A percentile compares a stretch with the other conserved stretches of the same genome.
Evolutionary conservation across 2,113 vertebrate genomes (phyloP).

Genomic region (Phalacrocorax carbo): DNA sequence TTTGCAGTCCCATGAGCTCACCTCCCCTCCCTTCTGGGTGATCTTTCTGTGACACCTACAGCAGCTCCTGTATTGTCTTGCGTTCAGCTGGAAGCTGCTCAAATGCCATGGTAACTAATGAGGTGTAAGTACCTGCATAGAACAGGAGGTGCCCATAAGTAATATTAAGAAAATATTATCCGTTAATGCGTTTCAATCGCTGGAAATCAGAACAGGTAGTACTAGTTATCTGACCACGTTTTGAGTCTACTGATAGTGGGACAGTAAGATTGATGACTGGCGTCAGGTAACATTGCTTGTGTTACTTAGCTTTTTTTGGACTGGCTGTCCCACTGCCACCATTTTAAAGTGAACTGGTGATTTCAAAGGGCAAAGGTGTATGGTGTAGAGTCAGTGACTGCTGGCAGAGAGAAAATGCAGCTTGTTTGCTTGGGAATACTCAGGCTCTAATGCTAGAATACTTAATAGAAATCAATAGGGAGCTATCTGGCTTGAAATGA

Average conservation of each 20-base stretch:
- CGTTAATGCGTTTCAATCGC: background rate
- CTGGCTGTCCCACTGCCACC: background rate
- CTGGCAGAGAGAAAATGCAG: background rate
- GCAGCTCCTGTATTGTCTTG: background rate
- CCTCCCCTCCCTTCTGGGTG: background rate
- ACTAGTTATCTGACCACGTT: background rate
- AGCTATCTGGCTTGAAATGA: background rate
- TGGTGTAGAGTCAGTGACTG: background rate
- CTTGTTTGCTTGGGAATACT: background rate
- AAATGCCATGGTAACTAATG: constrained; percentile 52
- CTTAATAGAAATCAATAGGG: background rate
- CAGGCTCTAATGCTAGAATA: background rate
- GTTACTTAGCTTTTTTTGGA: background rate
- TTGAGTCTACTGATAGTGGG: too few species aligned
- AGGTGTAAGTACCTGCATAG: constrained; percentile 37
- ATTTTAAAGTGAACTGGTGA: background rate
- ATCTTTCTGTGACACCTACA: background rate
- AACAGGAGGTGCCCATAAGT: background rate
- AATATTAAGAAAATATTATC: constrained; percentile 41
- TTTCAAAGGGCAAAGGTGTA: background rate
- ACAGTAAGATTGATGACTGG: background rate
- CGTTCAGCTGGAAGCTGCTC: constrained; percentile 44
- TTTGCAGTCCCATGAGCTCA: background rate
- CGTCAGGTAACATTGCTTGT: background rate
- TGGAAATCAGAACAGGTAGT: background rate